Evolutionary conservation across 2,113 vertebrate genomes (phyloP).

Genomic region (Chiloscyllium plagiosum): DNA sequence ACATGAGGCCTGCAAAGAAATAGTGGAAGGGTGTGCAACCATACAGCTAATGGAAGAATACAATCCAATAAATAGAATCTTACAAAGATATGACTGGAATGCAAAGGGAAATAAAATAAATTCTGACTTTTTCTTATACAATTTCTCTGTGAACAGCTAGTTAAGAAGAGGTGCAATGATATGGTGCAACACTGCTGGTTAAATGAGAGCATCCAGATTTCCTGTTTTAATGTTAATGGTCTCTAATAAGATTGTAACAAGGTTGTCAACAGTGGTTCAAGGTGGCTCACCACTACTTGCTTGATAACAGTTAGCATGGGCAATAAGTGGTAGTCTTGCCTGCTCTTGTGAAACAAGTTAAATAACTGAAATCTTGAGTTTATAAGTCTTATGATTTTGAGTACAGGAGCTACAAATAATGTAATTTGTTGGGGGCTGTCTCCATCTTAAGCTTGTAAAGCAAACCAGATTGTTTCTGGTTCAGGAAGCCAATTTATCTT

Average conservation of each 20-base stretch:
- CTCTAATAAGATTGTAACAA: neutral
- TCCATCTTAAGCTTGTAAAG: neutral
- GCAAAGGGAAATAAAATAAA: too few species aligned
- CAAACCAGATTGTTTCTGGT: neutral
- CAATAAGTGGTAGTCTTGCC: neutral
- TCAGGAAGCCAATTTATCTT: neutral
- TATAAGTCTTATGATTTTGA: neutral
- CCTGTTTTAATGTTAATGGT: neutral
- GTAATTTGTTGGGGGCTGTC: neutral
- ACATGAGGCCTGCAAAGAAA: too few species aligned
- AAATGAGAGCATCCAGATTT: neutral
- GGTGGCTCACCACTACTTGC: neutral
- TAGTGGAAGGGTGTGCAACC: too few species aligned
- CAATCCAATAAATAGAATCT: too few species aligned
- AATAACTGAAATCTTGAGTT: neutral
- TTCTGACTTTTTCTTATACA: too few species aligned
- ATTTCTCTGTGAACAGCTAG: too few species aligned
- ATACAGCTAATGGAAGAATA: too few species aligned
- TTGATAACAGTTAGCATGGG: neutral
- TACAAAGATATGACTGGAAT: too few species aligned
- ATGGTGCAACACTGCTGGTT: neutral
- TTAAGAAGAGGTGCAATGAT: neutral
- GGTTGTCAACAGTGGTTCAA: neutral
- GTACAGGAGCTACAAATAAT: neutral
- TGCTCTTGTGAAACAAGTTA: too few species aligned